Percentiles rank a stretch among this genome's conserved stretches.
phyloP scores from a whole-genome alignment of 2,888 invertebrate genomes.

The Steinernema carpocapsae region DNA sequence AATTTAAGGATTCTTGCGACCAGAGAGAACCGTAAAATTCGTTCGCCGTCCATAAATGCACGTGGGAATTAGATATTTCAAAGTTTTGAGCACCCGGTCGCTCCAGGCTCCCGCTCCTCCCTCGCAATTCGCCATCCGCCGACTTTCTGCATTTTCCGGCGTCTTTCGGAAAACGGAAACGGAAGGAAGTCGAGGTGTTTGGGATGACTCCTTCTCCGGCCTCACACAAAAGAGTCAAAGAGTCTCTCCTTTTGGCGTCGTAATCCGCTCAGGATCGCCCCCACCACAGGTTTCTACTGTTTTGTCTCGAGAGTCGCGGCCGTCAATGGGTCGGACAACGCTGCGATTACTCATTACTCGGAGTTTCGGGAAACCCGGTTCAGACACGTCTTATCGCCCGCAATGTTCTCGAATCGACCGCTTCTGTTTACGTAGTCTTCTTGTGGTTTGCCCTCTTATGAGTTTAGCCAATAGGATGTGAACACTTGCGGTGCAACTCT shows the following conservation, averaged over 20 bases:
- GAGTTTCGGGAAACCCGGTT: not conserved
- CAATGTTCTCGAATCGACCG: too few relatives aligned
- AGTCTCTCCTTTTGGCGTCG: not conserved
- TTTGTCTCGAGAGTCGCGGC: not conserved
- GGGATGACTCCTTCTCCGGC: too few relatives aligned
- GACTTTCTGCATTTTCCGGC: not conserved
- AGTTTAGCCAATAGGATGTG: too few relatives aligned
- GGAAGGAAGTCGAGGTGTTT: not conserved
- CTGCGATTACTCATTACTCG: not conserved
- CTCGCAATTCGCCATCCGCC: too few relatives aligned
- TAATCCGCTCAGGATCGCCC: not conserved
- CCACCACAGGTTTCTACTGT: not conserved
- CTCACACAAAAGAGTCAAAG: too few relatives aligned
- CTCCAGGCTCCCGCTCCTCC: not conserved
- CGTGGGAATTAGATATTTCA: conserved; percentile 27
- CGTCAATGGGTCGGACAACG: not conserved
- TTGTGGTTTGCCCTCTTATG: too few relatives aligned
- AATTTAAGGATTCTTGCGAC: not conserved
- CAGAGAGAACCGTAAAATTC: not conserved
- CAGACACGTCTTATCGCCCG: too few relatives aligned
- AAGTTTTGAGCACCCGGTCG: conserved; percentile 15
- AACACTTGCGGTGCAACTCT: too few relatives aligned
- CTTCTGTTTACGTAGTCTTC: too few relatives aligned
- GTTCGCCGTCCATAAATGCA: conserved; percentile 1
- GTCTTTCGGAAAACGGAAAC: not conserved